These are phyloP conservation scores for Puffinus mauretanicus DNA, from an alignment of 2,113 vertebrate genomes.

Conservation along the genomic window DNA sequence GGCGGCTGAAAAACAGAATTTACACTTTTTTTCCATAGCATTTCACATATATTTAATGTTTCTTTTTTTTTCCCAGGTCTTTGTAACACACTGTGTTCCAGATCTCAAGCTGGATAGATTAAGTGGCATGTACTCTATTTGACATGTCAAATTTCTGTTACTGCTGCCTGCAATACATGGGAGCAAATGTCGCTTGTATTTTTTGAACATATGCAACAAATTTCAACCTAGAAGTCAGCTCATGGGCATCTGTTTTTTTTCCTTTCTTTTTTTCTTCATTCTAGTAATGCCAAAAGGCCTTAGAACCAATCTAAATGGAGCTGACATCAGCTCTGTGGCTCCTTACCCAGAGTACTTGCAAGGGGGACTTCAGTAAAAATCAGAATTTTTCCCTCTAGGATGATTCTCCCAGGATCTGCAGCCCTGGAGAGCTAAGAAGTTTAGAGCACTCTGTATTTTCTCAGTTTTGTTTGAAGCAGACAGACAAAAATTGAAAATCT, in stretches of 20 bases:
- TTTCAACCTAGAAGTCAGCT: slow-evolving; percentile 55
- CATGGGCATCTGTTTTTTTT: background rate
- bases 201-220: slow-evolving; percentile 66
- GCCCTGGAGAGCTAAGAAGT: background rate
- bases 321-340: background rate
- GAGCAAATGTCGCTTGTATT: slow-evolving; percentile 64
- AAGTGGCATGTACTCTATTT: slow-evolving; percentile 49
- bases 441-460: background rate
- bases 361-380: background rate
- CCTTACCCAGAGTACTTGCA: background rate
- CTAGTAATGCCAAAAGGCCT: background rate
- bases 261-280: background rate
- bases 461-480: background rate
- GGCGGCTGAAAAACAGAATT: slow-evolving; percentile 40
- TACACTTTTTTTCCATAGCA: slow-evolving; percentile 7
- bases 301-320: background rate
- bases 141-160: slow-evolving; percentile 50
- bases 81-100: slow-evolving; percentile 40
- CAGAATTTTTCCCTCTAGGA: background rate
- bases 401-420: background rate
- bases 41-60: slow-evolving; percentile 35
- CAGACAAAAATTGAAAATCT: background rate
- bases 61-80: background rate
- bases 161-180: slow-evolving; percentile 59
- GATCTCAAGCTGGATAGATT: slow-evolving; percentile 48